Evolutionary conservation across 2,113 vertebrate species (phyloP).

Genomic region (Synchiropus splendidus): DNA sequence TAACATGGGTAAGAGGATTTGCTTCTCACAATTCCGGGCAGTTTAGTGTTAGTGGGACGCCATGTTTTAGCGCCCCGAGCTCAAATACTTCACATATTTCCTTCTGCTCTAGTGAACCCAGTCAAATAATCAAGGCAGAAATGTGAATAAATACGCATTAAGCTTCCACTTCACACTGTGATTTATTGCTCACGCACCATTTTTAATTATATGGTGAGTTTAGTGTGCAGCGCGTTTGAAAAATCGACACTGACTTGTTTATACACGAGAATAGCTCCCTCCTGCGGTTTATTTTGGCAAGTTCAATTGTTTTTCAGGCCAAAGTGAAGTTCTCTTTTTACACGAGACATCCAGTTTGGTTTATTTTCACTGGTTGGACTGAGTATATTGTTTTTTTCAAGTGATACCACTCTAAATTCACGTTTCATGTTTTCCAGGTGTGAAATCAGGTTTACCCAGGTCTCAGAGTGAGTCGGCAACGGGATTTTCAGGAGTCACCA

Average conservation of each 20-base stretch:
- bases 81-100: slow-evolving; percentile 8
- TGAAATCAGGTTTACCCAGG: slow-evolving; percentile 57
- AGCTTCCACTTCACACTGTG: too few species aligned
- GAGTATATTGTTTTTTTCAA: too few species aligned
- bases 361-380: neutral
- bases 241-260: too few species aligned
- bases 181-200: neutral
- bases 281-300: slow-evolving; percentile 29
- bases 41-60: neutral
- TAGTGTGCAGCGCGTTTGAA: too few species aligned
- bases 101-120: slow-evolving; percentile 2
- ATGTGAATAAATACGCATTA: too few species aligned
- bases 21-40: neutral
- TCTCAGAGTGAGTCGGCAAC: slow-evolving; percentile 65
- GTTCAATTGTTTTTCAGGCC: neutral
- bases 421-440: slow-evolving; percentile 27
- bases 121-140: neutral
- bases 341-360: too few species aligned
- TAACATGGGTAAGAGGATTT: neutral
- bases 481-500: slow-evolving; percentile 46
- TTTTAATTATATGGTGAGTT: neutral
- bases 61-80: neutral
- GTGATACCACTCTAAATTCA: too few species aligned
- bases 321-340: too few species aligned
- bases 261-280: slow-evolving; percentile 25